Conservation (phyloP, 1,140 invertebrate species). For the Pachyrhynchus sulphureomaculatus region DNA sequence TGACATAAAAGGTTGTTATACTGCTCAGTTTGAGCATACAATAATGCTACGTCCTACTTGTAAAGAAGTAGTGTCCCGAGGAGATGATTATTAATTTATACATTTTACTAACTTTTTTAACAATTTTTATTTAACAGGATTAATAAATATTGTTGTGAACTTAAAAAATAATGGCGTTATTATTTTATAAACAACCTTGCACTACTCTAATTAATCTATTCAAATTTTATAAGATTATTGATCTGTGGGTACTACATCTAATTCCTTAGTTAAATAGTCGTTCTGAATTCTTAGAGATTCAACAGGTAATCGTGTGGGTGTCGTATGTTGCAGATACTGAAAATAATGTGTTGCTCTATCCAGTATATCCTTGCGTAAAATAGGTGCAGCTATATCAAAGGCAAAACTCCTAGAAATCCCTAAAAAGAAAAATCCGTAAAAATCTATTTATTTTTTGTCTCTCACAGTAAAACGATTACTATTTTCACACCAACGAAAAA, state of each 20-base stretch:
- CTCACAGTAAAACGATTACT: no score
- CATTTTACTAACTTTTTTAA: neutral
- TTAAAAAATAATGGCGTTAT: neutral
- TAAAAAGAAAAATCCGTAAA: constrained; percentile 5
- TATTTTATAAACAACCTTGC: neutral
- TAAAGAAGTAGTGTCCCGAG: constrained; percentile 96
- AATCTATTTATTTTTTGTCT: neutral
- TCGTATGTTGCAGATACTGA: constrained; percentile 31
- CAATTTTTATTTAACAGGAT: no score
- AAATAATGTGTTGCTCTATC: constrained; percentile 32
- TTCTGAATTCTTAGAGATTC: neutral
- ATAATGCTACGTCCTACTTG: constrained; percentile 96
- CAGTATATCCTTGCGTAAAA: constrained; percentile 35
- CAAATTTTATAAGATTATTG: neutral
- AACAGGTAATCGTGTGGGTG: neutral
- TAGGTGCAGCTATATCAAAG: constrained; percentile 38
- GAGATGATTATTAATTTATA: constrained; percentile 83
- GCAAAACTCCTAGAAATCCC: constrained; percentile 42
- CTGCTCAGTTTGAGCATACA: constrained; percentile 99
- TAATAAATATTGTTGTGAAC: no score
- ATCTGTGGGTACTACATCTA: neutral
- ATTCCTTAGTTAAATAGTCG: neutral
- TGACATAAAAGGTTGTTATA: constrained; percentile 97
- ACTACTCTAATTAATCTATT: neutral
- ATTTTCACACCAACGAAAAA: neutral